Base-by-base conservation (phyloP, 2,888 invertebrate genomes). In the Uloborus plumipes region DNA sequence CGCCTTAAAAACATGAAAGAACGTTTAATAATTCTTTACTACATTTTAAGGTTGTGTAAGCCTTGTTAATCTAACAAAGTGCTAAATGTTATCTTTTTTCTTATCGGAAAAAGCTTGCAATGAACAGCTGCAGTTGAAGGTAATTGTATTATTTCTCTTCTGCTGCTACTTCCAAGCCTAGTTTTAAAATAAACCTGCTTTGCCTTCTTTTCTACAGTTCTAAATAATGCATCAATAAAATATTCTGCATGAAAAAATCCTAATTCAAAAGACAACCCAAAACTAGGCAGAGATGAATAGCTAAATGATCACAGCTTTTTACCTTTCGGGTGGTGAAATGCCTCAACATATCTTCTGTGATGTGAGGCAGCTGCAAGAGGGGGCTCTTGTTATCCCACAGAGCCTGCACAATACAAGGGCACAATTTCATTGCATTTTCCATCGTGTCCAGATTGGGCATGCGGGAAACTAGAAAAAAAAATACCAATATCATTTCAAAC, bases 341-440 rank as follows among this genome's bases (percentile, higher is more conserved):
- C 88, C 94, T 94, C 62, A 96, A 90, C 90, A 96, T 94, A 86
- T 98, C 97, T 86, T 97, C 97, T 13, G 93, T 94, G 77, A 98
- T 93, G 88, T 98, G 95, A 1, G 98, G 98, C 84, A 99, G 90
- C 90, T 99, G 99, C 16, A 99, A 91, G 39, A 99, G 90, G 0
- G 98, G 96, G 85, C 95, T 97, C 89, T 97, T 96, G 88, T 93
- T 94, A 87, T 98, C 97, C 96, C 98, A 98, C 79, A 98, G 91
- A 0, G 93, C 99, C 91, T 99, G 99, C 3, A 99, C 96, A 79
- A 98, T 93, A 96, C 99, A 97, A 51, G 98, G 98, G 78, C 95
- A 95, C 76, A 98, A 90, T 89, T 97, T 98, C 97, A 99, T 98
- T 87, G 96, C 95, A 89, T 97, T 97, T 90, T 99, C 99, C 86